Base-by-base conservation (phyloP, 2,113 vertebrate species). In the Notarius lentiginosus region DNA sequence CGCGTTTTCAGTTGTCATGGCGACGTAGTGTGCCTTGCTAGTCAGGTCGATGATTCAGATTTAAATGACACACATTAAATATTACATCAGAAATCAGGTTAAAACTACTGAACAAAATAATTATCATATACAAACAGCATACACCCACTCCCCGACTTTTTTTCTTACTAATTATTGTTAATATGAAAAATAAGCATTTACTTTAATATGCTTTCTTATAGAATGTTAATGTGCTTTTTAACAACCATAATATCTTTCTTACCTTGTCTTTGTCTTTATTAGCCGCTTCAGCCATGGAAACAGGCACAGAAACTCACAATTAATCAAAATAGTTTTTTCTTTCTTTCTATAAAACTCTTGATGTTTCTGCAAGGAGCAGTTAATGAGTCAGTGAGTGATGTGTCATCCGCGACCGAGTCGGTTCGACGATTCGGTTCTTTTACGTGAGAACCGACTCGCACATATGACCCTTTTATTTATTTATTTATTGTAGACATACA, bases 1-100 rank as follows among this genome's bases (percentile, higher is more conserved):
- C 20, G 87, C 81, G 87, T 88, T 58, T 55, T 34, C 79, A 30
- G 87, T 91, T 86, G 70, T 66, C 86, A 27, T 90, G 88, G 87
- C 89, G 27, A 90, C 83, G n/a, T 27, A 24, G 4, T 7, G 14
- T 65, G 34, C 24, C 15, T 51, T 56, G 15, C 51, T 56, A 11
- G 0, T 14, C 27, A 34, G 5, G 73, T 24, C 20, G 10, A n/a
- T 53, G 60, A 68, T 53, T 83, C 20, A 6, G 1, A n/a, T 51
- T 76, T 12, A 24, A 75, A 47, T 75, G 10, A 49, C 4, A 73
- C 72, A 73, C 70, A 73, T 18, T 2, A 72, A 72, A 41, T 34
- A 41, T 47, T 41, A 68, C 9, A 73, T 22, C 41, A 73, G 8
- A 9, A 73, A 47, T 73, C 12, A 51, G 4, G 10, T 53, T 24